Percentiles rank a stretch among this genome's conserved stretches.
Evolutionary conservation across 2,888 invertebrate genomes (phyloP).

Genomic region (Hoplodrina blanda): DNA sequence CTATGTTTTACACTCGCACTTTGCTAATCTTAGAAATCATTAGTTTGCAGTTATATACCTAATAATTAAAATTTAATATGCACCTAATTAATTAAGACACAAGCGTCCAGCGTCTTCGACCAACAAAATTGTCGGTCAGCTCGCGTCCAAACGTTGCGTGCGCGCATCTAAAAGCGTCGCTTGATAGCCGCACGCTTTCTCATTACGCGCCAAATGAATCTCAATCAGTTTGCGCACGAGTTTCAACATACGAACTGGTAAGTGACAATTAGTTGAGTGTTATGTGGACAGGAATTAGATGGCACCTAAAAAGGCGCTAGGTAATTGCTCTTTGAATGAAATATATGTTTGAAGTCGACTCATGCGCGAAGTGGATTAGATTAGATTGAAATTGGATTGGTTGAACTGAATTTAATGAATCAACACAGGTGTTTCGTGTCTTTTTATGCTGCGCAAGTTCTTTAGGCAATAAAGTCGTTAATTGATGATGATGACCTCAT

Average conservation of each 20-base stretch:
- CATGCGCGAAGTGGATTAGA: slow-evolving; percentile 41
- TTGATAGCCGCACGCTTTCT: slow-evolving; percentile 63
- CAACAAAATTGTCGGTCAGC: slow-evolving; percentile 44
- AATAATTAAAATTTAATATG: slow-evolving; percentile 20
- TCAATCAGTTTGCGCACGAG: slow-evolving; percentile 60
- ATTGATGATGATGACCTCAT: neutral
- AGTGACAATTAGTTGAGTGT: slow-evolving; percentile 55
- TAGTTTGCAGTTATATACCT: slow-evolving; percentile 14
- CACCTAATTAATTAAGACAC: slow-evolving; percentile 36
- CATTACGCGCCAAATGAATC: slow-evolving; percentile 66
- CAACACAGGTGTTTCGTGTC: slow-evolving; percentile 1
- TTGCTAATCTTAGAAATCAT: neutral
- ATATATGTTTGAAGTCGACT: slow-evolving; percentile 35
- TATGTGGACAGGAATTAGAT: slow-evolving; percentile 54
- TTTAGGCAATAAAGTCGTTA: neutral
- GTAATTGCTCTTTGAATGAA: slow-evolving; percentile 49
- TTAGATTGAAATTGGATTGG: slow-evolving; percentile 26
- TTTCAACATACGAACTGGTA: slow-evolving; percentile 43
- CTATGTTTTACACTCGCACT: neutral
- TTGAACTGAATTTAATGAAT: slow-evolving; percentile 27
- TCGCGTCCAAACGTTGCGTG: slow-evolving; percentile 53
- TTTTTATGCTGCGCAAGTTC: slow-evolving; percentile 23
- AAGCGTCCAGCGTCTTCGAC: slow-evolving; percentile 21
- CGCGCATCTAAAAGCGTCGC: slow-evolving; percentile 57
- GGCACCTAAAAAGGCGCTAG: slow-evolving; percentile 35